phyloP scores from a whole-genome alignment of 2,113 vertebrate species.

The Petromus typicus region DNA sequence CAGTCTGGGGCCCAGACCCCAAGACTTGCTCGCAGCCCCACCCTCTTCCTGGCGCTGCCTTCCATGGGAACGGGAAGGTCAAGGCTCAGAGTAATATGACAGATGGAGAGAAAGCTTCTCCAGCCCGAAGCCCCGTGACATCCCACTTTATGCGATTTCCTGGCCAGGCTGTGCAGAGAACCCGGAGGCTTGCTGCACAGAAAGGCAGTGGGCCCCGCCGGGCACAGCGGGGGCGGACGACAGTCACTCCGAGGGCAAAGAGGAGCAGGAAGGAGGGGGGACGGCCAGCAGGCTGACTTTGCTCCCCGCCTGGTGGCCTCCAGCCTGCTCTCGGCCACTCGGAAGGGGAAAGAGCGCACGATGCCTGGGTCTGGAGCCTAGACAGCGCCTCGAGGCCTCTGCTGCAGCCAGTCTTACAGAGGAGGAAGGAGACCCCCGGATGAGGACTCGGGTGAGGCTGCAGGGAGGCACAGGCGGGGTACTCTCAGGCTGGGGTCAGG shows the following conservation, averaged over 20 bases:
- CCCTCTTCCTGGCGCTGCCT: slow-evolving; percentile 31
- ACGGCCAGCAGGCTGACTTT: background rate
- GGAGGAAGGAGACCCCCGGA: background rate
- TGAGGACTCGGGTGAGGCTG: background rate
- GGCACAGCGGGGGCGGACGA: slow-evolving; percentile 11
- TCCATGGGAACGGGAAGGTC: slow-evolving; percentile 69
- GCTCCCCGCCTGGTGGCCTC: slow-evolving; percentile 46
- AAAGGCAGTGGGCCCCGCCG: background rate
- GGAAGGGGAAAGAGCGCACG: too few relatives aligned
- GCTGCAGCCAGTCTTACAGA: background rate
- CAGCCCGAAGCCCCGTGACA: slow-evolving; percentile 72
- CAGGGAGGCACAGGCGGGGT: background rate
- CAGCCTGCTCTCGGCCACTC: background rate
- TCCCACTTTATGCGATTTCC: slow-evolving; percentile 84
- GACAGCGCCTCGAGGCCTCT: background rate
- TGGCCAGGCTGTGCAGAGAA: slow-evolving; percentile 78
- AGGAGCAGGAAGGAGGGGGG: background rate
- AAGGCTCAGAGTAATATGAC: slow-evolving; percentile 73
- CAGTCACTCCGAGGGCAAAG: background rate
- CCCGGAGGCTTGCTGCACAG: slow-evolving; percentile 67
- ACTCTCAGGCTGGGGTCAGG: too few relatives aligned
- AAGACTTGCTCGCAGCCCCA: background rate
- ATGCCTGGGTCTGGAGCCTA: background rate
- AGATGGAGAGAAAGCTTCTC: slow-evolving; percentile 76
- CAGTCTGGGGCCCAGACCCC: background rate